Conservation (phyloP, 1,140 invertebrate species). For the Camponotus floridanus region DNA sequence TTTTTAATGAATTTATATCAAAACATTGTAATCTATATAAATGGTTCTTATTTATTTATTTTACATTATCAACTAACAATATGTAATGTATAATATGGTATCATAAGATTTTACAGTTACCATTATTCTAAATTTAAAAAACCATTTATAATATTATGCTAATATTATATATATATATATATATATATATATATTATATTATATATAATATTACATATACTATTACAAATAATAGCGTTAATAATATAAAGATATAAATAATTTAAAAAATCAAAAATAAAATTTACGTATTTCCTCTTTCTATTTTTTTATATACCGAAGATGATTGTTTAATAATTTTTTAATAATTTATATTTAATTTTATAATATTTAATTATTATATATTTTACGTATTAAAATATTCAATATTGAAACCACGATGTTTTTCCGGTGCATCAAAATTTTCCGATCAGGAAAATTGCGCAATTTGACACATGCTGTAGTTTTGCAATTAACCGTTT, state of each 20-base stretch:
- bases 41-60: conserved; percentile 1
- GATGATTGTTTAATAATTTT: neutral
- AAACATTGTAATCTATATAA: neutral
- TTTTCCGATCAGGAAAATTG: neutral
- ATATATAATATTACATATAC: too few relatives aligned
- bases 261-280: neutral
- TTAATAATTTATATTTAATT: neutral
- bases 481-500: conserved; percentile 34
- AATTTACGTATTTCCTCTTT: neutral
- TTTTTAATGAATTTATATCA: conserved; percentile 11
- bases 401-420: neutral
- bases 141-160: neutral
- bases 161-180: too few relatives aligned
- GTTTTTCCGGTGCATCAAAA: neutral
- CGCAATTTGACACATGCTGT: neutral
- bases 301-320: neutral
- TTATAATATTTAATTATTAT: neutral
- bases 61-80: neutral
- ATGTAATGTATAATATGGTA: neutral
- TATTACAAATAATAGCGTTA: conserved; percentile 10
- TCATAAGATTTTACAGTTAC: too few relatives aligned
- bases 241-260: neutral
- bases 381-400: neutral
- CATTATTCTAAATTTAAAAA: neutral
- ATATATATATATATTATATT: too few relatives aligned